These are phyloP conservation scores for Smutsia gigantea DNA, from an alignment of 2,797 vertebrate genomes.

Conservation along the genomic window DNA sequence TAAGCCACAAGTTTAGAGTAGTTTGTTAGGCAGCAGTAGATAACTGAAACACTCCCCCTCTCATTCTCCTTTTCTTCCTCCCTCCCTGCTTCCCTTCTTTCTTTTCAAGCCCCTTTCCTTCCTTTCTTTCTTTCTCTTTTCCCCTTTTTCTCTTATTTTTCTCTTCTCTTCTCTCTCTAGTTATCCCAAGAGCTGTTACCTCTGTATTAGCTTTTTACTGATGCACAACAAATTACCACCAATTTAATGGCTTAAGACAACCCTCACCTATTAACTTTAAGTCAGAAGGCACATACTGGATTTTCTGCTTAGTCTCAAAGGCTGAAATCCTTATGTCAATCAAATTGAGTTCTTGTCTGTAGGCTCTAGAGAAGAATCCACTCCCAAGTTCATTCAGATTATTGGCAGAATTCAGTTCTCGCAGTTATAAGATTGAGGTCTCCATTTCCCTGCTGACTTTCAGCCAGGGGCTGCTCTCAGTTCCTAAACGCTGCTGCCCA, in stretches of 20 bases:
- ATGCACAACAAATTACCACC: background rate
- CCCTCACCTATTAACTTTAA: background rate
- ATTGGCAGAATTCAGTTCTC: background rate
- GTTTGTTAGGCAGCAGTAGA: background rate
- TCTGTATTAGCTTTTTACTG: background rate
- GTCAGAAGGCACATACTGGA: background rate
- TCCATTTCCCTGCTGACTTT: background rate
- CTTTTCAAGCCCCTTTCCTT: no score
- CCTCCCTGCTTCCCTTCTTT: background rate
- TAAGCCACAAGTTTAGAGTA: background rate
- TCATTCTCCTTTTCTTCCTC: background rate
- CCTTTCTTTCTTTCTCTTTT: no score
- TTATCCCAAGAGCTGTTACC: background rate
- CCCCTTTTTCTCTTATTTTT: background rate
- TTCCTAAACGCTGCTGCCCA: background rate
- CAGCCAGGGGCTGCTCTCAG: background rate
- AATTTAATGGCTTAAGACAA: background rate
- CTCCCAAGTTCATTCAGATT: background rate
- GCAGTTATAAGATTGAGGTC: background rate
- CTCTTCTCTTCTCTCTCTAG: background rate
- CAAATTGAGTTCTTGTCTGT: background rate
- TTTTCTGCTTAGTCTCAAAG: background rate
- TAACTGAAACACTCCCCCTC: background rate
- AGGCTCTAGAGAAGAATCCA: background rate
- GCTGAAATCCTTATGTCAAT: background rate